phyloP scores from a whole-genome alignment of 1,140 invertebrate genomes.

The Trachelipus rathkii region DNA sequence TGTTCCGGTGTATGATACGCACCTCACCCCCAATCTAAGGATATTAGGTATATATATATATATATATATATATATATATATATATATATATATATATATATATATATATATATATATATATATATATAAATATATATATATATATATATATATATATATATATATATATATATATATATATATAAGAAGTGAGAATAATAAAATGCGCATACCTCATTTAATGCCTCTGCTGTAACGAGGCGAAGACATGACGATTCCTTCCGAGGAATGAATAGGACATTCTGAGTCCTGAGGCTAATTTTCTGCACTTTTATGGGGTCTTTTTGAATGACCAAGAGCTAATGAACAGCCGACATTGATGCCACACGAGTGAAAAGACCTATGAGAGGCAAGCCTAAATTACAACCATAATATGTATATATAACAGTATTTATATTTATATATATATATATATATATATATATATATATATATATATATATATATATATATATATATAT shows the following conservation, averaged over 20 bases:
- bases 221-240: constrained; percentile 15
- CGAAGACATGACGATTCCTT: constrained; percentile 48
- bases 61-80: constrained; percentile 11
- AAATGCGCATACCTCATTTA: constrained; percentile 29
- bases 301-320: constrained; percentile 47
- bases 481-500: constrained; percentile 20
- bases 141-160: constrained; percentile 3
- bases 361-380: constrained; percentile 46
- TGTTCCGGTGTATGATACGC: too few relatives aligned
- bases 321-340: constrained; percentile 49
- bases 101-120: constrained; percentile 19
- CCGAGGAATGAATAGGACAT: constrained; percentile 44
- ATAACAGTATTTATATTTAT: too few relatives aligned
- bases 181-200: not conserved
- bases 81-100: constrained; percentile 2
- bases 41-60: constrained; percentile 14
- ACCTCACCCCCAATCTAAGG: too few relatives aligned
- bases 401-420: not conserved
- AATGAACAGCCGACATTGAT: constrained; percentile 46
- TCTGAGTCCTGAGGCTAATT: constrained; percentile 47
- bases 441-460: not conserved
- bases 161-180: not conserved
- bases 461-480: constrained; percentile 19
- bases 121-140: constrained; percentile 14
- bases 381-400: constrained; percentile 14